Evolutionary conservation across 2,888 invertebrate genomes (phyloP).

Genomic region (Acrobasis repandana): DNA sequence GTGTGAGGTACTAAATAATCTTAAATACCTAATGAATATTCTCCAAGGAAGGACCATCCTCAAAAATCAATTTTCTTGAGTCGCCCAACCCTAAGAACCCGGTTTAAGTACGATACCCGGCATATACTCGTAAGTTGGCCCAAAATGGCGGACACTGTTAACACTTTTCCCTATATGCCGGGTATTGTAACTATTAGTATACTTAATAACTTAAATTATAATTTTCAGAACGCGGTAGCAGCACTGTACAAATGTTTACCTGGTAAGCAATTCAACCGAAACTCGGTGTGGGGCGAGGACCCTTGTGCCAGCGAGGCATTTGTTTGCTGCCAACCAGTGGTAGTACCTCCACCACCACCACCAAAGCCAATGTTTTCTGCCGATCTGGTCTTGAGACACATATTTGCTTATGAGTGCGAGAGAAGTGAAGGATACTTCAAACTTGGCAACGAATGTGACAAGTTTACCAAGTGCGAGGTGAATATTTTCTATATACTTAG

Average conservation of each 20-base stretch:
- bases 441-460: neutral
- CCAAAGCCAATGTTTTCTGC: conserved; percentile 5
- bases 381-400: neutral
- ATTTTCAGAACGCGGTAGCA: conserved; percentile 15
- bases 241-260: conserved; percentile 12
- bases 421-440: conserved; percentile 7
- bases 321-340: neutral
- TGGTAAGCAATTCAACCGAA: conserved; percentile 15
- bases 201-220: neutral
- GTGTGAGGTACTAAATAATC: conserved; percentile 18
- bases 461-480: conserved; percentile 12
- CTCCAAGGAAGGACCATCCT: too few relatives aligned
- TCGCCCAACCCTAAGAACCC: too few relatives aligned
- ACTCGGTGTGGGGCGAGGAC: conserved; percentile 6
- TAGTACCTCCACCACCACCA: neutral
- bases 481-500: neutral
- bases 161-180: too few relatives aligned
- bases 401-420: neutral
- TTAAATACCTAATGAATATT: too few relatives aligned
- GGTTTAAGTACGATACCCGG: too few relatives aligned
- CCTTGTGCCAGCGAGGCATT: conserved; percentile 11
- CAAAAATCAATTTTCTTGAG: too few relatives aligned
- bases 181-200: too few relatives aligned
- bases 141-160: too few relatives aligned
- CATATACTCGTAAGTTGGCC: too few relatives aligned